phyloP scores from a whole-genome alignment of 2,113 vertebrate species.

The Myxocyprinus asiaticus region DNA sequence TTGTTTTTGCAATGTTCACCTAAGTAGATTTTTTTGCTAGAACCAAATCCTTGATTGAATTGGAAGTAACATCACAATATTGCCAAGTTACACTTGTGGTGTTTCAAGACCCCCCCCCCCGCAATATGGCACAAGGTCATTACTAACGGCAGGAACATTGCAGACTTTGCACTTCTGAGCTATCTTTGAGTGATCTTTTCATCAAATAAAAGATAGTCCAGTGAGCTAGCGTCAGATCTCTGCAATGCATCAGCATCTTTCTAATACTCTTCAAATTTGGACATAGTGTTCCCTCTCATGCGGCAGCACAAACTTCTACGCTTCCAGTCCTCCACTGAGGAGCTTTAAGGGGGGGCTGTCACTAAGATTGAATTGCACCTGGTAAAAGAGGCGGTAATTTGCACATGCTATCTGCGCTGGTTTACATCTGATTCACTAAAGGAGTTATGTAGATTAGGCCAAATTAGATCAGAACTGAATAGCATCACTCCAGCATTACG shows the following conservation, averaged over 20 bases:
- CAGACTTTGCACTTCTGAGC: conserved; percentile 32
- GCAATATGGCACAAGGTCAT: conserved; percentile 46
- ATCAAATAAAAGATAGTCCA: conserved; percentile 16
- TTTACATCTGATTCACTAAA: no score
- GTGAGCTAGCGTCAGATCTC: neutral
- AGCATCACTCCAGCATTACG: no score
- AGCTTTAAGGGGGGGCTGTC: no score
- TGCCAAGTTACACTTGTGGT: neutral
- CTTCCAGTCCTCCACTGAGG: no score
- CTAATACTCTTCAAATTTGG: neutral
- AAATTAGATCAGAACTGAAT: no score
- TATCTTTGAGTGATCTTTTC: conserved; percentile 5
- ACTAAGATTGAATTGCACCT: no score
- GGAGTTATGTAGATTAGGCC: no score
- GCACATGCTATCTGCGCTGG: no score
- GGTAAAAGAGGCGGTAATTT: no score
- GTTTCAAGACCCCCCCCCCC: neutral
- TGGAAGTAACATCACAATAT: neutral
- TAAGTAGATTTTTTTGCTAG: conserved; percentile 24
- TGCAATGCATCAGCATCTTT: conserved; percentile 24
- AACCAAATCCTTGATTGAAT: conserved; percentile 3
- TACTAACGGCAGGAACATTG: conserved; percentile 50
- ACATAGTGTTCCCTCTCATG: neutral
- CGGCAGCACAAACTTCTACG: neutral
- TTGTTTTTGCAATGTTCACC: conserved; percentile 5